Base-by-base conservation (phyloP, 2,797 vertebrate species). In the Amniataba percoides region DNA sequence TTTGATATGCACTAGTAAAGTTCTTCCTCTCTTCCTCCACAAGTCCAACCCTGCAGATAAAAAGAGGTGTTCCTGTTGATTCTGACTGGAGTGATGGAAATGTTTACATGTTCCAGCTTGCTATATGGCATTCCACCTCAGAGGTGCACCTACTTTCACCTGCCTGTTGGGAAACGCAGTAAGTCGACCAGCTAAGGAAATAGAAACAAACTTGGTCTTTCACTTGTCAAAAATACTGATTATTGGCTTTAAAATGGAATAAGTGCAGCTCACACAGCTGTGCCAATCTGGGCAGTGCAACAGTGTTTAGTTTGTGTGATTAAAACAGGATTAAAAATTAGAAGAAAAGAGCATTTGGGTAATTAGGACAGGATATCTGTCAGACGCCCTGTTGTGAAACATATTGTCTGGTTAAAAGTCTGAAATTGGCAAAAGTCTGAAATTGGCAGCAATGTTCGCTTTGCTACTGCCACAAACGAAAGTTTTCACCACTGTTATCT, bases 21-120 rank as follows among this genome's bases (percentile, higher is more conserved):
- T 48, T 72, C 49, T 31, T 34, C 63, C 78, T 74, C 40, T 27
- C 79, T 71, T 69, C 42, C 72, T 58, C 59, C 55, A 19, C 60
- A 25, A 59, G 67, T 58, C 77, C 69, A 81, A 55, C 68, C 83
- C 89, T 93, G 90, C 61, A 23, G 80, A 86, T 71, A 66, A n/a
- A 83, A 58, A 80, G 27, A 78, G 40, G 53, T 31, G 65, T 73
- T 81, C 27, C 34, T 25, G 39, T 27, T 77, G 36, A 48, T 76
- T 86, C 45, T 79, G 76, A 81, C 56, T 46, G 39, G 4, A 80
- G 73, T 21, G 40, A 67, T 51, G 71, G 77, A 63, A 49, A 82
- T 57, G 48, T 69, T 82, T 16, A 71, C 95, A 85, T 86, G 95
- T 93, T 81, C 49, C 64, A 86, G 86, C 95, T 90, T 89, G 95